These are phyloP conservation scores for Crax fasciolata DNA, from an alignment of 2,797 vertebrate genomes.

Conservation along the genomic window DNA sequence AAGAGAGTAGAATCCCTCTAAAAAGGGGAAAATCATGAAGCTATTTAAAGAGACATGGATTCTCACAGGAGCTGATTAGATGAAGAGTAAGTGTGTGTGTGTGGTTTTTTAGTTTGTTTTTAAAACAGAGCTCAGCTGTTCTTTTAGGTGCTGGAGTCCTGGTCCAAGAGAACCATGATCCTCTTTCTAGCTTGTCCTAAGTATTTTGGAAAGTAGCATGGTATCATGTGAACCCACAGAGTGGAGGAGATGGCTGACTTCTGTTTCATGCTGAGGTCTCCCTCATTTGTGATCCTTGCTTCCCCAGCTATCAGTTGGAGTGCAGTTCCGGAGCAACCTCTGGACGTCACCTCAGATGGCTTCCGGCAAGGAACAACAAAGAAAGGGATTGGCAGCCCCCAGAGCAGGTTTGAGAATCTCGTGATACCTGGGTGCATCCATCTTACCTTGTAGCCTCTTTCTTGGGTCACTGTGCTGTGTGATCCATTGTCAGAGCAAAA, in stretches of 20 bases:
- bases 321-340: slow-evolving; percentile 87
- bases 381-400: slow-evolving; percentile 84
- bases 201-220: background rate
- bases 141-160: background rate
- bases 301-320: slow-evolving; percentile 94
- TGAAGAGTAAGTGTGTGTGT: background rate
- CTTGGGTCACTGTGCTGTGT: background rate
- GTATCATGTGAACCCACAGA: background rate
- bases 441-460: background rate
- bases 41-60: background rate
- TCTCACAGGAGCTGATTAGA: background rate
- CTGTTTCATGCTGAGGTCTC: background rate
- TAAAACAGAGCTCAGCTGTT: background rate
- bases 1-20: background rate
- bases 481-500: background rate
- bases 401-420: slow-evolving; percentile 87
- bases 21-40: background rate
- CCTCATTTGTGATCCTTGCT: slow-evolving; percentile 31
- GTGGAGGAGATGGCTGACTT: background rate
- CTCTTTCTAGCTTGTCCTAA: background rate
- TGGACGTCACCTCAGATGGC: slow-evolving; percentile 94
- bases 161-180: background rate
- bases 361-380: slow-evolving; percentile 94
- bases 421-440: accelerated
- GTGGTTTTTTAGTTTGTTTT: background rate